Percentiles rank a stretch among this genome's conserved stretches.
Evolutionary conservation across 2,113 vertebrate genomes (phyloP).

Genomic region (Peromyscus californicus): DNA sequence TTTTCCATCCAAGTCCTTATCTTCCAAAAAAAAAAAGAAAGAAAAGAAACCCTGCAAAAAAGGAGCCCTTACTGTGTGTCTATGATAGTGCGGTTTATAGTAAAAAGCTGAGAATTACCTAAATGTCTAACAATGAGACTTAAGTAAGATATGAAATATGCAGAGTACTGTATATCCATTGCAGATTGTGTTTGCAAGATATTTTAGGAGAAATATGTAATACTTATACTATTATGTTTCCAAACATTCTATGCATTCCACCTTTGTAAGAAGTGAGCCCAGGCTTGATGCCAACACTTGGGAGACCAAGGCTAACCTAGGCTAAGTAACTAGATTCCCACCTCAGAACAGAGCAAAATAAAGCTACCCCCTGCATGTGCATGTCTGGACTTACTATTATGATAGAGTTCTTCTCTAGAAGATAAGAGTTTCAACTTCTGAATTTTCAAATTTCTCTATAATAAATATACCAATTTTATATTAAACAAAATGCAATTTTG

Average conservation of each 20-base stretch:
- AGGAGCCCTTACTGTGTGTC: neutral
- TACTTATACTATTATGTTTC: neutral
- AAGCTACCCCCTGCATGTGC: neutral
- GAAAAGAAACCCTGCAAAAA: neutral
- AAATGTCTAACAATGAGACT: neutral
- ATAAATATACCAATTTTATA: neutral
- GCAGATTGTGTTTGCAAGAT: neutral
- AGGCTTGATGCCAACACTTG: neutral
- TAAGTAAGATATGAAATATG: neutral
- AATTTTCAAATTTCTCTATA: slow-evolving; percentile 45
- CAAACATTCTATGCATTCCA: neutral
- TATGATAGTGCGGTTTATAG: neutral
- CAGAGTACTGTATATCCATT: neutral
- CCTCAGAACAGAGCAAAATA: neutral
- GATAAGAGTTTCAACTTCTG: neutral
- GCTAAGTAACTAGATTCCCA: neutral
- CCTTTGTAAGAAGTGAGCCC: slow-evolving; percentile 51
- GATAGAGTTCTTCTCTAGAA: slow-evolving; percentile 38
- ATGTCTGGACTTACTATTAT: neutral
- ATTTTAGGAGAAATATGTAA: slow-evolving; percentile 34
- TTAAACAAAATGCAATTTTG: slow-evolving; percentile 43
- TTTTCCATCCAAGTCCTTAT: neutral
- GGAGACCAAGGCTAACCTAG: neutral
- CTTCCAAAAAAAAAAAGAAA: slow-evolving; percentile 19
- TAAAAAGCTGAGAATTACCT: slow-evolving; percentile 31